Percentiles rank a stretch among this genome's conserved stretches.
Conservation (phyloP, 2,888 invertebrate genomes). For the Chrysopilus asiliformis region DNA sequence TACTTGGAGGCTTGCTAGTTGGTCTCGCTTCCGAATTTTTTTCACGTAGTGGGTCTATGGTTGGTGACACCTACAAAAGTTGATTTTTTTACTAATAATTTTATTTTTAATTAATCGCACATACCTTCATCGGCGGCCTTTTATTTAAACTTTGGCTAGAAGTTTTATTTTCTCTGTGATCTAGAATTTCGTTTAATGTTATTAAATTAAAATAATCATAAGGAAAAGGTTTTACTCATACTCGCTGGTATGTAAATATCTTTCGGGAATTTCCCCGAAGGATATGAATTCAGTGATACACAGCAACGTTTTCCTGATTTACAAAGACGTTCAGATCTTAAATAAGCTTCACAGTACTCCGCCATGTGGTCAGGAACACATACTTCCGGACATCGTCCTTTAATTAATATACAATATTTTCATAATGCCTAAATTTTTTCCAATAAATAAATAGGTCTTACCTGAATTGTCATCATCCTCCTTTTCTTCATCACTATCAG, state of each 20-base stretch:
- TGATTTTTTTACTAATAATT: too few relatives aligned
- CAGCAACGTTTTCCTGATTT: conserved; percentile 66
- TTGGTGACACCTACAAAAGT: too few relatives aligned
- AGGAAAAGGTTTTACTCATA: too few relatives aligned
- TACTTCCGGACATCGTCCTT: conserved; percentile 55
- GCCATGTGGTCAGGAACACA: conserved; percentile 72
- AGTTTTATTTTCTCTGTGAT: conserved; percentile 26
- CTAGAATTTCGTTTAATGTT: too few relatives aligned
- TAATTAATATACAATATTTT: background rate
- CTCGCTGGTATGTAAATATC: conserved; percentile 60
- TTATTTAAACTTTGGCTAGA: conserved; percentile 37
- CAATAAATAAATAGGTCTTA: background rate
- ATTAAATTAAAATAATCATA: too few relatives aligned
- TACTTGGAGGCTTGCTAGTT: conserved; percentile 16
- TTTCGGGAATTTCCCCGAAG: conserved; percentile 49
- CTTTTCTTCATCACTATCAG: background rate
- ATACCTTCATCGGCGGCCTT: too few relatives aligned
- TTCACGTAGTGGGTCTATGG: too few relatives aligned
- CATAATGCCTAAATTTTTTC: background rate
- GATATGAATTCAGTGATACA: conserved; percentile 60
- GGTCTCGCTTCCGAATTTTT: conserved; percentile 22
- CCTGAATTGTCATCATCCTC: conserved; percentile 4
- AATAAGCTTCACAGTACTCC: conserved; percentile 74
- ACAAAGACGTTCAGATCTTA: conserved; percentile 59
- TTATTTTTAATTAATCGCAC: too few relatives aligned